Evolutionary conservation across 2,113 vertebrate species (phyloP).

Genomic region (Camarhynchus parvulus): DNA sequence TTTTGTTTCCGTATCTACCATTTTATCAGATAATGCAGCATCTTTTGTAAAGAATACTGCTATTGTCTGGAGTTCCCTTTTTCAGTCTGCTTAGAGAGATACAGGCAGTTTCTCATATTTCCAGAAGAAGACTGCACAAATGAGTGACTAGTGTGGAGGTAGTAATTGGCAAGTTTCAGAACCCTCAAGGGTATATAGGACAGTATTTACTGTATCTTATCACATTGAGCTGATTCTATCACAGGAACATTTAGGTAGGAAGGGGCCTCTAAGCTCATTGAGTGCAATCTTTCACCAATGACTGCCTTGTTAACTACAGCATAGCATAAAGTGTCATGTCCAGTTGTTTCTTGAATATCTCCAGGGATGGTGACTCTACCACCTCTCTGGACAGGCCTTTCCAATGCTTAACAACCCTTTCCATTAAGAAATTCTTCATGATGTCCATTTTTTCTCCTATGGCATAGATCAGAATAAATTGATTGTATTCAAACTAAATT

Average conservation of each 20-base stretch:
- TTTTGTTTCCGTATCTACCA: fast-evolving
- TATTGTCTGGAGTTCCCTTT: neutral
- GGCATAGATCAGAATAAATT: neutral
- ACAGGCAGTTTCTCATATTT: neutral
- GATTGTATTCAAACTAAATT: neutral
- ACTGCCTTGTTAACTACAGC: neutral
- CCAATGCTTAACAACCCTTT: neutral
- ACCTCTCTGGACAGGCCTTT: neutral
- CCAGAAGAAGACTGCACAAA: neutral
- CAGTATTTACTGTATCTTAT: neutral
- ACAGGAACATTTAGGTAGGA: neutral
- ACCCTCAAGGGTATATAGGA: neutral
- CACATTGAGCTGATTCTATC: neutral
- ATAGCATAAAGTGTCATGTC: fast-evolving
- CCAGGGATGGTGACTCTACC: neutral
- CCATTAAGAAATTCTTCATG: neutral
- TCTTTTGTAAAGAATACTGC: neutral
- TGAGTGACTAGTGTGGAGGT: fast-evolving
- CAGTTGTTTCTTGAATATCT: neutral
- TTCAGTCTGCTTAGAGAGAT: neutral
- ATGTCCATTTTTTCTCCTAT: neutral
- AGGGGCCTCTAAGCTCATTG: neutral
- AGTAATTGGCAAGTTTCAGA: neutral
- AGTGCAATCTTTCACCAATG: neutral
- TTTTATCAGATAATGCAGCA: neutral